These are phyloP conservation scores for Drosophila ogumai DNA, from an alignment of 1,140 invertebrate species.

Conservation along the genomic window DNA sequence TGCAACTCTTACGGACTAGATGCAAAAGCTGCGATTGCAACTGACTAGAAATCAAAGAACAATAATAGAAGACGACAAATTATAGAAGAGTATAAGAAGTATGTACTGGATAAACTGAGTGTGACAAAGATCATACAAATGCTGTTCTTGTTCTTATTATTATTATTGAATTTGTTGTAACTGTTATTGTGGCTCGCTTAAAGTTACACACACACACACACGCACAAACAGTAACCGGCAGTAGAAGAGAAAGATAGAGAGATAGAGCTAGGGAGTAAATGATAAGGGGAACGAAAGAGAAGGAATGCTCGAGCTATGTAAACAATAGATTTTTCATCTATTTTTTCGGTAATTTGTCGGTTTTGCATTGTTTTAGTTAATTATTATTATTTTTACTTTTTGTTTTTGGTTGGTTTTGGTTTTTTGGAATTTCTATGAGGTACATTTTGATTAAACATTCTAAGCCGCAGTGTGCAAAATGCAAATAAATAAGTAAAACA, in stretches of 20 bases:
- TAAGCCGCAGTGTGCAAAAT: slow-evolving; percentile 85
- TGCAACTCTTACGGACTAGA: slow-evolving; percentile 45
- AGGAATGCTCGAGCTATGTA: slow-evolving; percentile 38
- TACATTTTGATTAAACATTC: slow-evolving; percentile 75
- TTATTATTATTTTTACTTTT: slow-evolving; percentile 25
- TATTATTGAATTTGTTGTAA: slow-evolving; percentile 27
- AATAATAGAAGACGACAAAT: slow-evolving; percentile 48
- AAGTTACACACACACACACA: slow-evolving; percentile 50
- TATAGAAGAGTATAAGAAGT: slow-evolving; percentile 23
- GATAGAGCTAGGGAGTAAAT: slow-evolving; percentile 20
- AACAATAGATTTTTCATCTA: slow-evolving; percentile 29
- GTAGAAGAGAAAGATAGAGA: slow-evolving; percentile 16
- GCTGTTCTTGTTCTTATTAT: slow-evolving; percentile 26
- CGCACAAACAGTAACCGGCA: slow-evolving; percentile 41
- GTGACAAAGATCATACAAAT: slow-evolving; percentile 61
- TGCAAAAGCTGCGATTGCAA: slow-evolving; percentile 52
- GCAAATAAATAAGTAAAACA: slow-evolving; percentile 84
- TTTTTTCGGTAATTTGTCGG: slow-evolving; percentile 32
- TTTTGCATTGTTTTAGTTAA: slow-evolving; percentile 33
- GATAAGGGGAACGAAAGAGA: slow-evolving; percentile 17
- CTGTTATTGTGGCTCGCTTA: slow-evolving; percentile 38
- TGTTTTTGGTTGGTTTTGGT: slow-evolving; percentile 44
- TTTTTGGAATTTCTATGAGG: slow-evolving; percentile 59
- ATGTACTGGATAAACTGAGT: slow-evolving; percentile 63
- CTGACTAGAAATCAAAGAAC: slow-evolving; percentile 40